Percentiles rank a stretch among this genome's conserved stretches.
These are phyloP conservation scores for Sakesphorus luctuosus DNA, from an alignment of 2,113 vertebrate genomes.

Conservation along the genomic window DNA sequence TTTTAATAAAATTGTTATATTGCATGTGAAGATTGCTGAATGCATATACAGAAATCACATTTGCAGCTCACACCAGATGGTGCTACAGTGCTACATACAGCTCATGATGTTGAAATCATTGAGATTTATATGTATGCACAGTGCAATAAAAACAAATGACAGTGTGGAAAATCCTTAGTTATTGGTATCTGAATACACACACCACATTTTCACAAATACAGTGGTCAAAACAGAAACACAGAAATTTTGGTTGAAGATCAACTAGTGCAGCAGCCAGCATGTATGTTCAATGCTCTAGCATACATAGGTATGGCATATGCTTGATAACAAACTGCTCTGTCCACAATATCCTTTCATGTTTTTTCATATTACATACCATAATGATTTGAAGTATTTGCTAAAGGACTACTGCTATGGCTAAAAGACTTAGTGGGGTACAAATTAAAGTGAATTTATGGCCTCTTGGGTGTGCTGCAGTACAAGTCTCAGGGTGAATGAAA, in stretches of 20 bases:
- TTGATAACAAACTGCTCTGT: background rate
- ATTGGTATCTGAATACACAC: background rate
- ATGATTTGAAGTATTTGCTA: background rate
- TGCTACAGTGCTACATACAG: slow-evolving; percentile 55
- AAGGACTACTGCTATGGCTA: background rate
- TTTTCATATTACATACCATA: background rate
- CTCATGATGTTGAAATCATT: background rate
- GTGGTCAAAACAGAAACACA: background rate
- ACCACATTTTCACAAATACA: background rate
- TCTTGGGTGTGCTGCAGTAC: background rate
- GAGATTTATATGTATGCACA: slow-evolving; percentile 5
- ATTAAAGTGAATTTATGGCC: background rate
- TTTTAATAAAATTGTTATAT: background rate
- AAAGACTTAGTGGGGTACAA: background rate
- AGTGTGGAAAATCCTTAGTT: background rate
- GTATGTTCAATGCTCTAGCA: background rate
- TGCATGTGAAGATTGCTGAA: background rate
- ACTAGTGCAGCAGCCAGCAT: background rate
- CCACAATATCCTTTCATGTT: background rate
- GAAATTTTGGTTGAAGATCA: background rate
- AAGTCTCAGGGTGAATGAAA: background rate
- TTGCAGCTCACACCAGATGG: slow-evolving; percentile 68
- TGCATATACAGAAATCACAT: background rate
- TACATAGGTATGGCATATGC: background rate
- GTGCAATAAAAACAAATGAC: background rate